These are phyloP conservation scores for Lepetodrilus schrolli DNA, from an alignment of 2,888 invertebrate species.

Conservation along the genomic window DNA sequence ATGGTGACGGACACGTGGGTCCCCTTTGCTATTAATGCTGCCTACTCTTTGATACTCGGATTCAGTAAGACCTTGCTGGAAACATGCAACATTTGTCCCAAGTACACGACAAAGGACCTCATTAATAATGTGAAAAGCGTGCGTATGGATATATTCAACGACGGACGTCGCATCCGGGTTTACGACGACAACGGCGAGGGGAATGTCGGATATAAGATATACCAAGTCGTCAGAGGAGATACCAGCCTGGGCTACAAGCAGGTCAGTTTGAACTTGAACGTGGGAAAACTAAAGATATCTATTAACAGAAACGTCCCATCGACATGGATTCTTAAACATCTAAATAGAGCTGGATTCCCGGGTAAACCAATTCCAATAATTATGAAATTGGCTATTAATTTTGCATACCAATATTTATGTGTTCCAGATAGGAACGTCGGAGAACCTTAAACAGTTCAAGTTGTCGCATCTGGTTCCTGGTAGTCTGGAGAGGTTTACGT, in stretches of 20 bases:
- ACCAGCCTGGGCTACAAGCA: background rate
- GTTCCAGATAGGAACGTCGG: too few relatives aligned
- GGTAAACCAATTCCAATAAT: too few relatives aligned
- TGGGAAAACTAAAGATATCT: too few relatives aligned
- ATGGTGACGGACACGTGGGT: background rate
- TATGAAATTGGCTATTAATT: too few relatives aligned
- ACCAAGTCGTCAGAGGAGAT: background rate
- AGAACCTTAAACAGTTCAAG: too few relatives aligned
- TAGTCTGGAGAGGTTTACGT: too few relatives aligned
- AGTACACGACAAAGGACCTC: background rate
- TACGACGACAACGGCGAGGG: conserved; percentile 13
- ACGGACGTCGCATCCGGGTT: background rate
- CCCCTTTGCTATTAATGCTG: conserved; percentile 9
- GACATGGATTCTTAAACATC: too few relatives aligned
- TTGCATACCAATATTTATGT: too few relatives aligned
- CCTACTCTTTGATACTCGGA: background rate
- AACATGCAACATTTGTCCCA: background rate
- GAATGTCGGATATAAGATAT: background rate
- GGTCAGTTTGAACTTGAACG: too few relatives aligned
- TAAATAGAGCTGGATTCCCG: too few relatives aligned
- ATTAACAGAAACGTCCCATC: too few relatives aligned
- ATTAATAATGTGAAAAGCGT: background rate
- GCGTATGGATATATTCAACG: background rate
- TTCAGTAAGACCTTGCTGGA: background rate
- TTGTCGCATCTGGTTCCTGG: too few relatives aligned